A percentile compares a stretch with the other conserved stretches of the same genome.
Evolutionary conservation across 2,113 vertebrate species (phyloP).

Genomic region (Prietella phreatophila): DNA sequence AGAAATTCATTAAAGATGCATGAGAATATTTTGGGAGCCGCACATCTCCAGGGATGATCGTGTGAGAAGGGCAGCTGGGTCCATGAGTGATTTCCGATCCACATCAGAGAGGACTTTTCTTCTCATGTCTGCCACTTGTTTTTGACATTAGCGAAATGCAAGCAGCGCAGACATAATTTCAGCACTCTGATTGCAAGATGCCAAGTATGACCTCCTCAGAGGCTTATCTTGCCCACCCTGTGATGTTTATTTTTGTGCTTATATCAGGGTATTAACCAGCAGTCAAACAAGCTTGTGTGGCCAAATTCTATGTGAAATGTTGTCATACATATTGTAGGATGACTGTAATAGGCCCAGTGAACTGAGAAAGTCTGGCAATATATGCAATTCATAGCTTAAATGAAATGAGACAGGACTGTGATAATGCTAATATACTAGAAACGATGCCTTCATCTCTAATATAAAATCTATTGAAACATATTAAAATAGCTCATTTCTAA

Average conservation of each 20-base stretch:
- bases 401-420: neutral
- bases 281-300: neutral
- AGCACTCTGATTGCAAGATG: constrained; percentile 41
- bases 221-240: constrained; percentile 11
- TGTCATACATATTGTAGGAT: neutral
- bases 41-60: constrained; percentile 34
- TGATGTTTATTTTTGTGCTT: constrained; percentile 13
- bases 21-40: constrained; percentile 52
- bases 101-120: constrained; percentile 47
- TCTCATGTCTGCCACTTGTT: constrained; percentile 43
- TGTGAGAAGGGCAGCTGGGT: constrained; percentile 47
- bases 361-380: neutral
- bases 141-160: constrained; percentile 53
- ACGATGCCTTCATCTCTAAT: neutral
- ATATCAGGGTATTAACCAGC: constrained; percentile 4
- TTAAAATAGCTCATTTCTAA: neutral
- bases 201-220: constrained; percentile 30
- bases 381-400: neutral
- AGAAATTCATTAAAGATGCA: constrained; percentile 57
- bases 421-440: neutral
- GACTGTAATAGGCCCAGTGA: neutral
- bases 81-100: constrained; percentile 51
- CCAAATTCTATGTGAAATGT: neutral
- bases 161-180: constrained; percentile 28
- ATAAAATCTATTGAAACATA: neutral